Percentiles rank a stretch among this genome's conserved stretches.
Conservation (phyloP, 2,113 vertebrate species). For the Nyctibius bracteatus region DNA sequence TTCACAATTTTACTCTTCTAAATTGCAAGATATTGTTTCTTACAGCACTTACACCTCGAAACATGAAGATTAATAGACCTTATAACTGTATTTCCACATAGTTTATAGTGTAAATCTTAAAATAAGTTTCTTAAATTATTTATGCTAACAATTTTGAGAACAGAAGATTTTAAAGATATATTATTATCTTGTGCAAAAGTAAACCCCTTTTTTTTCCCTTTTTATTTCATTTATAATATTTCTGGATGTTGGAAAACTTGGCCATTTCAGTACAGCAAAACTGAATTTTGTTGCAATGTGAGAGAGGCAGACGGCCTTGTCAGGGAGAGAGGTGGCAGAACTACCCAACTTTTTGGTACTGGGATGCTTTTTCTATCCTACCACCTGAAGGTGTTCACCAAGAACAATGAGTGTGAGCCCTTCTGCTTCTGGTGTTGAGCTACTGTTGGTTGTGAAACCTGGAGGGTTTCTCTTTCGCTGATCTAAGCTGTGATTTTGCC, state of each 20-base stretch:
- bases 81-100: neutral
- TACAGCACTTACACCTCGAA: neutral
- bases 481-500: neutral
- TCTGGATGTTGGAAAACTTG: neutral
- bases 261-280: neutral
- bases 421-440: neutral
- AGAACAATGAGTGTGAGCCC: neutral
- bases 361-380: neutral
- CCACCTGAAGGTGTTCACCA: neutral
- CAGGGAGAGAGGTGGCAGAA: neutral
- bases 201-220: fast-evolving
- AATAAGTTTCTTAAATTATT: neutral
- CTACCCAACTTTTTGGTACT: neutral
- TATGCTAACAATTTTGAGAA: neutral
- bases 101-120: neutral
- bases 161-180: neutral
- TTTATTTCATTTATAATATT: neutral
- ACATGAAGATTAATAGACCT: neutral
- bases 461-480: neutral
- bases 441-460: neutral
- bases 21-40: neutral
- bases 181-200: neutral
- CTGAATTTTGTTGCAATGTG: neutral
- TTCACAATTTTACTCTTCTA: neutral
- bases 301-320: neutral